Evolutionary conservation across 2,797 vertebrate genomes (phyloP).

Genomic region (Sebastes baramenuke): DNA sequence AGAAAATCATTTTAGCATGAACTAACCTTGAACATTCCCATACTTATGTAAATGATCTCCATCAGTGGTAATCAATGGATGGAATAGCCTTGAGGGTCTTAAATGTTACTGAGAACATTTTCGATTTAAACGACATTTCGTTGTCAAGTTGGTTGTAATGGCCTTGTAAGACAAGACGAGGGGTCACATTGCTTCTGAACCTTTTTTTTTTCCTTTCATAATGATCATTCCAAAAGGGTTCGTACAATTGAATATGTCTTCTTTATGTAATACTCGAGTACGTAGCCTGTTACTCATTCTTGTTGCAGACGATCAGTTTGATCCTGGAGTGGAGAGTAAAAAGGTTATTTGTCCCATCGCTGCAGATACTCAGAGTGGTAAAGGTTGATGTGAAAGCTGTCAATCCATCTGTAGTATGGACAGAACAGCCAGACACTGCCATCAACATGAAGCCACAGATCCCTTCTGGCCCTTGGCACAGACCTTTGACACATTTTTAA

Average conservation of each 20-base stretch:
- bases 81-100: slow-evolving; percentile 67
- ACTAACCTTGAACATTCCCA: slow-evolving; percentile 78
- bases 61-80: slow-evolving; percentile 76
- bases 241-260: background rate
- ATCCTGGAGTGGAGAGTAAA: background rate
- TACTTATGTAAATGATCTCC: slow-evolving; percentile 76
- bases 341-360: background rate
- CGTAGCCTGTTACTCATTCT: background rate
- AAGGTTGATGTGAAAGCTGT: background rate
- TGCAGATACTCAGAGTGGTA: background rate
- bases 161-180: slow-evolving; percentile 63
- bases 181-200: slow-evolving; percentile 44
- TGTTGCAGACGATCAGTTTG: background rate
- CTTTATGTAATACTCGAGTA: background rate
- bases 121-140: slow-evolving; percentile 46
- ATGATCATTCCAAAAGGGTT: slow-evolving; percentile 17
- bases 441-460: background rate
- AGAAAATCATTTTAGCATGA: slow-evolving; percentile 75
- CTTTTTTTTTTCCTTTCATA: background rate
- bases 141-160: slow-evolving; percentile 43
- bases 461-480: background rate
- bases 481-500: background rate
- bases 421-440: background rate
- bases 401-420: background rate
- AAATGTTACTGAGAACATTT: slow-evolving; percentile 62